These are phyloP conservation scores for Poeciliopsis paucimaculata DNA, from an alignment of 2,797 vertebrate species.

Conservation along the genomic window DNA sequence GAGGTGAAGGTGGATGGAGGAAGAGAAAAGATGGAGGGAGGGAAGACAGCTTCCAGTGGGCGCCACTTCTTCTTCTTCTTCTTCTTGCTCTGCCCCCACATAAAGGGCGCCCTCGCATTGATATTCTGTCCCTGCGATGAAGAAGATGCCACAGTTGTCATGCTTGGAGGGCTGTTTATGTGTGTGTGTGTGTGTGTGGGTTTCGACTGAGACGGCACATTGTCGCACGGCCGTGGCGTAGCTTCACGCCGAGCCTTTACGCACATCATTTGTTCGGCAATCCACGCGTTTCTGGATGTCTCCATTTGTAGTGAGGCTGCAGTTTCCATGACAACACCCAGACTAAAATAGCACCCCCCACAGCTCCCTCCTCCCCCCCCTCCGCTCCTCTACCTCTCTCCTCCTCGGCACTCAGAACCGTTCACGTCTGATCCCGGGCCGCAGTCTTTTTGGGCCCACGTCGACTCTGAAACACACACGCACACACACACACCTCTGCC, in stretches of 20 bases:
- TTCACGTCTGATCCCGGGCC: conserved; percentile 67
- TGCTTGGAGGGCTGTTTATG: conserved; percentile 34
- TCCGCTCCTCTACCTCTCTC: neutral
- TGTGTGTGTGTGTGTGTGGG: conserved; percentile 31
- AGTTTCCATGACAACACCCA: conserved; percentile 85
- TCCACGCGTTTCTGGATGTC: conserved; percentile 81
- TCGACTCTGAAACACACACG: conserved; percentile 16
- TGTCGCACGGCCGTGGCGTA: conserved; percentile 59
- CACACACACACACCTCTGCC: conserved; percentile 54
- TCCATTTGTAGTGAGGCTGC: conserved; percentile 85
- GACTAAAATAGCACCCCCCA: conserved; percentile 82
- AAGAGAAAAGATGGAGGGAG: conserved; percentile 44
- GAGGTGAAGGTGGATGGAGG: conserved; percentile 41
- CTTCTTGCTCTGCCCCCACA: conserved; percentile 29
- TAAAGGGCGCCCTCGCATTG: conserved; percentile 59
- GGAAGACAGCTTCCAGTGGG: neutral
- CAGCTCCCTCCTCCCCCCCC: conserved; percentile 25
- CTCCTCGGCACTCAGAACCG: conserved; percentile 59
- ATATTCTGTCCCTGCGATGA: conserved; percentile 62
- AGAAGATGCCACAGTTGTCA: conserved; percentile 53
- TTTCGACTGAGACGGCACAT: conserved; percentile 42
- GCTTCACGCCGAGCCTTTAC: conserved; percentile 62
- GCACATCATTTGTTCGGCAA: conserved; percentile 74
- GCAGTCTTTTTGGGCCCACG: conserved; percentile 47
- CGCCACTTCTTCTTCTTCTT: conserved; percentile 63